These are phyloP conservation scores for Clistopyga incitator DNA, from an alignment of 2,888 invertebrate genomes.

Conservation along the genomic window DNA sequence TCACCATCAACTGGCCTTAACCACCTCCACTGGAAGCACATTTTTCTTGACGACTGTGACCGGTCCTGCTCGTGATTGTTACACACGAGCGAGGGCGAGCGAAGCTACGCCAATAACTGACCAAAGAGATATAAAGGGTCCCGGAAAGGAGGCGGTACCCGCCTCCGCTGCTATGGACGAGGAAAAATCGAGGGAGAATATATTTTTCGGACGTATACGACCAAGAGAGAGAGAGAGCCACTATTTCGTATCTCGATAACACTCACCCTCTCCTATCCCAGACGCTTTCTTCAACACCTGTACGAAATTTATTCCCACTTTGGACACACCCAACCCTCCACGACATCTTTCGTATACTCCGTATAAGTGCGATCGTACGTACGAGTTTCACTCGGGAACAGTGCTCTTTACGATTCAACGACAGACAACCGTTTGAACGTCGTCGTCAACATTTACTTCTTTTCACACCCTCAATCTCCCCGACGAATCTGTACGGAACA, in stretches of 20 bases:
- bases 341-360: neutral
- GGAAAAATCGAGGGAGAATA: slow-evolving; percentile 19
- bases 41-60: slow-evolving; percentile 49
- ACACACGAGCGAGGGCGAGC: slow-evolving; percentile 21
- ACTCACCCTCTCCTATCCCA: slow-evolving; percentile 11
- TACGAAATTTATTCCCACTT: slow-evolving; percentile 43
- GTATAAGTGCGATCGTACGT: slow-evolving; percentile 1
- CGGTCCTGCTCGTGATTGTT: slow-evolving; percentile 35
- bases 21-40: slow-evolving; percentile 50
- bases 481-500: slow-evolving; percentile 7
- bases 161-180: neutral
- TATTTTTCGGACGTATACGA: slow-evolving; percentile 34
- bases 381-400: slow-evolving; percentile 13
- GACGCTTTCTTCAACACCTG: slow-evolving; percentile 34
- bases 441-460: slow-evolving; percentile 12
- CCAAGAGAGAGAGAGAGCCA: slow-evolving; percentile 1
- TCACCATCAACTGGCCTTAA: slow-evolving; percentile 39
- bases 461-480: neutral
- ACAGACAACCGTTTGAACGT: neutral
- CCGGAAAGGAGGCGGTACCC: slow-evolving; percentile 9
- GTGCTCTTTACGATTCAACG: slow-evolving; percentile 11
- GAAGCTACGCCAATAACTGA: slow-evolving; percentile 71
- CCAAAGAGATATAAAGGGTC: slow-evolving; percentile 53
- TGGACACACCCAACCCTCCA: slow-evolving; percentile 5
- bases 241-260: slow-evolving; percentile 27